Evolutionary conservation across 2,888 invertebrate species (phyloP).

Genomic region (Capitulum mitella): DNA sequence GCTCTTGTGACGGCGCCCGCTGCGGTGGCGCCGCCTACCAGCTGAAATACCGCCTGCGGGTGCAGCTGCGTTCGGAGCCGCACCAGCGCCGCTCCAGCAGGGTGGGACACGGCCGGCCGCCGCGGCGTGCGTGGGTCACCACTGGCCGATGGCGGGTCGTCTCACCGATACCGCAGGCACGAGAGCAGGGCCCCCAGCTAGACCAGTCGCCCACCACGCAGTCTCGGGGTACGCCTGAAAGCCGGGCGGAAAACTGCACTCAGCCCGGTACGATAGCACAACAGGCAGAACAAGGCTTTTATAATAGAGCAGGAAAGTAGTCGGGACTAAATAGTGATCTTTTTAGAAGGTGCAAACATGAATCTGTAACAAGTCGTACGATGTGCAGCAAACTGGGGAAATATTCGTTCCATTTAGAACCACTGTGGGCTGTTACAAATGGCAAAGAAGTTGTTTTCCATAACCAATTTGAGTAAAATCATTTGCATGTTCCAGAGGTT

Average conservation of each 20-base stretch:
- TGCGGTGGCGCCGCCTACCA: constrained; percentile 44
- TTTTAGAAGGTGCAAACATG: too few species aligned
- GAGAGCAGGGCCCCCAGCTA: constrained; percentile 77
- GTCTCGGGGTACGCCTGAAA: constrained; percentile 59
- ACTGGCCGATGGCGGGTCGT: constrained; percentile 71
- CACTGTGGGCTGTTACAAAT: too few species aligned
- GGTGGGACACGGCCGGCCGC: constrained; percentile 74
- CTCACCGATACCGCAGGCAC: constrained; percentile 82
- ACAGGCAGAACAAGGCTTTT: too few species aligned
- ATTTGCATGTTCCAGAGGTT: constrained; percentile 49
- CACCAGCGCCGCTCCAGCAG: constrained; percentile 82
- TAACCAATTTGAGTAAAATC: too few species aligned
- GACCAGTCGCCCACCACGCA: constrained; percentile 81
- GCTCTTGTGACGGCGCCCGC: background rate
- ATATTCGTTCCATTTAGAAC: too few species aligned
- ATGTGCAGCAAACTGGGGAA: too few species aligned
- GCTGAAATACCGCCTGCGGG: constrained; percentile 54
- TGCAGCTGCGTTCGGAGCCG: constrained; percentile 63
- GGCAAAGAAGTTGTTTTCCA: too few species aligned
- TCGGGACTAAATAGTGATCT: too few species aligned
- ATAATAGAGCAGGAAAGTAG: too few species aligned
- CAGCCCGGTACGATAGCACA: too few species aligned
- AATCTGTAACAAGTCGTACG: too few species aligned
- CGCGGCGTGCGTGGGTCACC: constrained; percentile 65
- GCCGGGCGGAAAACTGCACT: constrained; percentile 30